Conservation (phyloP, 2,888 invertebrate genomes). For the Ryuthela nishihirai region DNA sequence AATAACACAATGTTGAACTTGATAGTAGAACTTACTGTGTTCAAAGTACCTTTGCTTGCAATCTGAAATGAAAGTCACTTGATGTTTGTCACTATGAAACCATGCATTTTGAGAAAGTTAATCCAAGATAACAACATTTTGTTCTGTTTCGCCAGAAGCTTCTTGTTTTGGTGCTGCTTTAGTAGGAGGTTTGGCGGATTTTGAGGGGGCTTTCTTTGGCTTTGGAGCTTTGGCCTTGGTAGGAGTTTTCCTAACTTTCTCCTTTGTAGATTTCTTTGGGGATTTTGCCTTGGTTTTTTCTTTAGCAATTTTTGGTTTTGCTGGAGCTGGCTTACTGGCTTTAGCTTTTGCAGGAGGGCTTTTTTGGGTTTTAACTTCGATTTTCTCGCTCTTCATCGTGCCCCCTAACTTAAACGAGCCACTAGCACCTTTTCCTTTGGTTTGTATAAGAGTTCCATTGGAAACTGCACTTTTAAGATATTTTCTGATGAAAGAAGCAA, state of each 20-base stretch:
- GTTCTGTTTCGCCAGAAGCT: no score
- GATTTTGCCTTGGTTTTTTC: conserved; percentile 9
- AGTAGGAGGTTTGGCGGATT: no score
- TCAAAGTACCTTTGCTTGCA: no score
- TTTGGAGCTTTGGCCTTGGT: conserved; percentile 1
- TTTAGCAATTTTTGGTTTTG: conserved; percentile 8
- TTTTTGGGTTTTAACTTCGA: background rate
- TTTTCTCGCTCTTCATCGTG: conserved; percentile 4
- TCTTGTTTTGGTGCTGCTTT: no score
- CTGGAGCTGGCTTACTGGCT: background rate
- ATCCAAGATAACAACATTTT: no score
- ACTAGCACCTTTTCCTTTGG: conserved; percentile 45
- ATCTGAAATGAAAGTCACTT: no score
- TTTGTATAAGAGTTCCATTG: conserved; percentile 47
- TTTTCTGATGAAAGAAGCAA: conserved; percentile 61
- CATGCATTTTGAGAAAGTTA: no score
- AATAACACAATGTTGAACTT: no score
- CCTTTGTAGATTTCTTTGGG: conserved; percentile 1
- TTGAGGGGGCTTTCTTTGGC: conserved; percentile 2
- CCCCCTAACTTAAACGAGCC: conserved; percentile 46
- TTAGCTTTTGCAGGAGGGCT: background rate
- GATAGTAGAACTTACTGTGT: no score
- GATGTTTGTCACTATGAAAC: no score
- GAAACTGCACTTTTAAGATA: conserved; percentile 59
- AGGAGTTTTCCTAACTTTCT: conserved; percentile 17